Evolutionary conservation across 2,113 vertebrate genomes (phyloP).

Genomic region (Pelobates fuscus): DNA sequence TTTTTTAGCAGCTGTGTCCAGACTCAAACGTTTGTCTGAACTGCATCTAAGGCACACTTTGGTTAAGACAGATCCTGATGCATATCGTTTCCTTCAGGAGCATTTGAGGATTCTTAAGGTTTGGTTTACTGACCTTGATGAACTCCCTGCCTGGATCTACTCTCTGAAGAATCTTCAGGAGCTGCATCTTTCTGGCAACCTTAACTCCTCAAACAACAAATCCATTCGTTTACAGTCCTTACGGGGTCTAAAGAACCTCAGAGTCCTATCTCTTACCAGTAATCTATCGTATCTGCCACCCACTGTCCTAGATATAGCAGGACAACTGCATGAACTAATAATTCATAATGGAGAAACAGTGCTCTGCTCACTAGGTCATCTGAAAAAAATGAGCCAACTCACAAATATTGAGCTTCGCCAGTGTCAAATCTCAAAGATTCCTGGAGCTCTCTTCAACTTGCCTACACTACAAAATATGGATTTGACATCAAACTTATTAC

Average conservation of each 20-base stretch:
- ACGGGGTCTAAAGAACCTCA: constrained; percentile 64
- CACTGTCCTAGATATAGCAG: constrained; percentile 66
- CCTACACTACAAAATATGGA: constrained; percentile 64
- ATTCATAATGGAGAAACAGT: constrained; percentile 69
- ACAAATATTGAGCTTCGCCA: constrained; percentile 67
- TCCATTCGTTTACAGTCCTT: constrained; percentile 68
- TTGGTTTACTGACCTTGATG: constrained; percentile 64
- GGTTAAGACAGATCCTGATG: constrained; percentile 64
- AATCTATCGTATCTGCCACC: constrained; percentile 64
- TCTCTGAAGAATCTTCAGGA: constrained; percentile 67
- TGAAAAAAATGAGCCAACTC: constrained; percentile 63
- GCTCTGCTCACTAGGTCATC: constrained; percentile 63
- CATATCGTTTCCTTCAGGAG: constrained; percentile 65
- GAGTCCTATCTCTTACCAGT: constrained; percentile 62
- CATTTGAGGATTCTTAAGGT: constrained; percentile 65
- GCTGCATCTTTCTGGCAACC: constrained; percentile 68
- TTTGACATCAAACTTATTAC: constrained; percentile 67
- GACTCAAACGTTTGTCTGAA: constrained; percentile 68
- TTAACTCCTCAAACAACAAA: constrained; percentile 65
- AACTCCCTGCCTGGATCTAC: constrained; percentile 71
- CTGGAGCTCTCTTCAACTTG: constrained; percentile 64
- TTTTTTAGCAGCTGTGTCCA: constrained; percentile 65
- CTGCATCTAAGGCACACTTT: constrained; percentile 72
- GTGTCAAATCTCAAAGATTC: constrained; percentile 73
- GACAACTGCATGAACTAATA: constrained; percentile 63